Evolutionary conservation across 2,888 invertebrate species (phyloP).

Genomic region (Cerceris ruficornis): DNA sequence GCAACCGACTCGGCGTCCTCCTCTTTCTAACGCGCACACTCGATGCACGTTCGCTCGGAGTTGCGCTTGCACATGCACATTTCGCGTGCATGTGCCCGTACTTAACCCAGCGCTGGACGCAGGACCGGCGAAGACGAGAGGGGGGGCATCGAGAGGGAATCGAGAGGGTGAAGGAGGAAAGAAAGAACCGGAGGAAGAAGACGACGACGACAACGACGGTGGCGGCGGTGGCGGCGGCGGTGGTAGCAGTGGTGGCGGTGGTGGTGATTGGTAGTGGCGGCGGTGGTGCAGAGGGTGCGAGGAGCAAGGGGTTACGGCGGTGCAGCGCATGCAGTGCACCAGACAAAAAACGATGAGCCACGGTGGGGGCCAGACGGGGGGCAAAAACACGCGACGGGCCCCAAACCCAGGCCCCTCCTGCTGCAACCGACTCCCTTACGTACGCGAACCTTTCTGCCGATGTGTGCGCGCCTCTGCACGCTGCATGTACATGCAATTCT

Average conservation of each 20-base stretch:
- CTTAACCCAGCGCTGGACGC: constrained; percentile 43
- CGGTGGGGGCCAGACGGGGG: constrained; percentile 77
- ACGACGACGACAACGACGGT: constrained; percentile 19
- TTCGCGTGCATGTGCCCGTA: constrained; percentile 36
- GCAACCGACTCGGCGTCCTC: constrained; percentile 48
- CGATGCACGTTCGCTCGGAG: constrained; percentile 26
- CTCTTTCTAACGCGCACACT: constrained; percentile 30
- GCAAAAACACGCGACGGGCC: constrained; percentile 77
- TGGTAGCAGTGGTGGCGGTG: constrained; percentile 21
- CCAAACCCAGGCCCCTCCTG: constrained; percentile 71
- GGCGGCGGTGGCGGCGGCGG: not conserved
- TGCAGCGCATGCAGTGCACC: constrained; percentile 73
- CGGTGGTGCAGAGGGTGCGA: constrained; percentile 32
- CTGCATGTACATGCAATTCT: constrained; percentile 6
- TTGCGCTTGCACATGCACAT: constrained; percentile 37
- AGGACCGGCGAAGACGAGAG: constrained; percentile 39
- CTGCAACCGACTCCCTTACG: constrained; percentile 63
- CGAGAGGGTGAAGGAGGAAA: constrained; percentile 25
- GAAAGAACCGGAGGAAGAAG: constrained; percentile 25
- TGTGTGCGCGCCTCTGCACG: constrained; percentile 2
- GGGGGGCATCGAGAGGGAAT: constrained; percentile 23
- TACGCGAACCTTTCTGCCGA: constrained; percentile 20
- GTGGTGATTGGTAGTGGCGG: constrained; percentile 23
- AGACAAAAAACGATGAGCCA: constrained; percentile 77
- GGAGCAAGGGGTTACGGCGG: constrained; percentile 35